Percentiles rank a stretch among this genome's conserved stretches.
These are phyloP conservation scores for Tetraodon nigroviridis DNA, from an alignment of 2,113 vertebrate species.

Conservation along the genomic window DNA sequence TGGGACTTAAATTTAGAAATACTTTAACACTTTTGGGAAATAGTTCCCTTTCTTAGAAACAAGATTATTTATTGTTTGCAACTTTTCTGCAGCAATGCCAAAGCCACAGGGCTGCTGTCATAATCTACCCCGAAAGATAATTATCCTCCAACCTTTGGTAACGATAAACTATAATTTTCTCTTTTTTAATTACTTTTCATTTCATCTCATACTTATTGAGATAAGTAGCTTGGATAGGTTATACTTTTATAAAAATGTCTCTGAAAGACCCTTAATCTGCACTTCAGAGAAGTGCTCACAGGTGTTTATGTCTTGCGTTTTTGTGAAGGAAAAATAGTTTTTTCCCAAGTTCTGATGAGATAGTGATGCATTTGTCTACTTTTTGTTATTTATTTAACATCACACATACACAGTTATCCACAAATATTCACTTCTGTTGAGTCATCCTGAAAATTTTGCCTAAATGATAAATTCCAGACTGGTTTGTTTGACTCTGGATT, in stretches of 20 bases:
- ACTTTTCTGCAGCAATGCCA: too few relatives aligned
- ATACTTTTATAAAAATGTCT: too few relatives aligned
- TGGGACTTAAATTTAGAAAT: constrained; percentile 11
- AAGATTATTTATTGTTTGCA: background rate
- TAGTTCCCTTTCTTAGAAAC: constrained; percentile 42
- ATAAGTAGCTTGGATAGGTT: too few relatives aligned
- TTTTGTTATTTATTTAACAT: constrained; percentile 53
- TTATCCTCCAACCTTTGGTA: too few relatives aligned
- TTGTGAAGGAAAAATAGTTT: constrained; percentile 26
- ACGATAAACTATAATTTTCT: too few relatives aligned
- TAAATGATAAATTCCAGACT: constrained; percentile 52
- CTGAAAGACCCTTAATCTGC: too few relatives aligned
- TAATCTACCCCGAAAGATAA: too few relatives aligned
- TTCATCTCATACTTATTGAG: too few relatives aligned
- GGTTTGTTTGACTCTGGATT: constrained; percentile 42
- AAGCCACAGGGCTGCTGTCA: too few relatives aligned
- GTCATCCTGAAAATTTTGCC: constrained; percentile 53
- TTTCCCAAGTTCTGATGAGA: constrained; percentile 34
- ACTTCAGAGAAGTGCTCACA: too few relatives aligned
- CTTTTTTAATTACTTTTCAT: too few relatives aligned
- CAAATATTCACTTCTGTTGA: constrained; percentile 42
- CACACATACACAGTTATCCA: constrained; percentile 47
- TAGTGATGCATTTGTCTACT: constrained; percentile 36
- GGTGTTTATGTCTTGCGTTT: constrained; percentile 39
- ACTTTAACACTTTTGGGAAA: constrained; percentile 15